Evolutionary conservation across 2,113 vertebrate genomes (phyloP).

Genomic region (Nestor notabilis): DNA sequence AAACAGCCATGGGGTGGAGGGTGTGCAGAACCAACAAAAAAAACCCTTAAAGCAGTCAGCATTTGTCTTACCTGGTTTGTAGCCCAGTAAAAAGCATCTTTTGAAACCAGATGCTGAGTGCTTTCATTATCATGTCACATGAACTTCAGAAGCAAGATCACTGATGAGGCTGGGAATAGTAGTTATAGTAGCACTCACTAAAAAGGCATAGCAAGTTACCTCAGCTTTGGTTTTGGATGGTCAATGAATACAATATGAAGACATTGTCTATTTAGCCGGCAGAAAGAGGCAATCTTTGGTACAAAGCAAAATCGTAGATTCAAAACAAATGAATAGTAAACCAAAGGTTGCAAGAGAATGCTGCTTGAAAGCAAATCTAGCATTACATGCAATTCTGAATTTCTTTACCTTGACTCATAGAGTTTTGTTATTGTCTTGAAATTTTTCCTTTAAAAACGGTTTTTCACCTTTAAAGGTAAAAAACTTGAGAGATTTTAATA

Average conservation of each 20-base stretch:
- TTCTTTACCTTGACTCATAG: background rate
- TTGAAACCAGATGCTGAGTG: background rate
- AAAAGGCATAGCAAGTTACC: background rate
- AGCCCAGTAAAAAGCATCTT: background rate
- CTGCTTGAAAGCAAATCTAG: background rate
- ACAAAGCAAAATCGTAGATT: background rate
- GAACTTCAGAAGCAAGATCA: background rate
- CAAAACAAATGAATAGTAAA: background rate
- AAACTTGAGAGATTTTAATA: background rate
- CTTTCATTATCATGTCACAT: background rate
- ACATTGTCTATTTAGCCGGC: background rate
- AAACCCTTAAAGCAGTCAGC: background rate
- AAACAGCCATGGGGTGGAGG: rapidly evolving
- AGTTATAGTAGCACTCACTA: background rate
- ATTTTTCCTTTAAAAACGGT: background rate
- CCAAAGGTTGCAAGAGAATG: background rate
- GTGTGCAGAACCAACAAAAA: background rate
- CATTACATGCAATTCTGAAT: background rate
- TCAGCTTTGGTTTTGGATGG: background rate
- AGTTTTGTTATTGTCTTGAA: background rate
- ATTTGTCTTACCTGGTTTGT: background rate
- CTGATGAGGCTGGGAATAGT: background rate
- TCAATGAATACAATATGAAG: background rate
- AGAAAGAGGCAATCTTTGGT: background rate
- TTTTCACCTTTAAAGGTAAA: background rate